Conservation (phyloP, 2,113 vertebrate genomes). For the Diphyllodes magnificus region DNA sequence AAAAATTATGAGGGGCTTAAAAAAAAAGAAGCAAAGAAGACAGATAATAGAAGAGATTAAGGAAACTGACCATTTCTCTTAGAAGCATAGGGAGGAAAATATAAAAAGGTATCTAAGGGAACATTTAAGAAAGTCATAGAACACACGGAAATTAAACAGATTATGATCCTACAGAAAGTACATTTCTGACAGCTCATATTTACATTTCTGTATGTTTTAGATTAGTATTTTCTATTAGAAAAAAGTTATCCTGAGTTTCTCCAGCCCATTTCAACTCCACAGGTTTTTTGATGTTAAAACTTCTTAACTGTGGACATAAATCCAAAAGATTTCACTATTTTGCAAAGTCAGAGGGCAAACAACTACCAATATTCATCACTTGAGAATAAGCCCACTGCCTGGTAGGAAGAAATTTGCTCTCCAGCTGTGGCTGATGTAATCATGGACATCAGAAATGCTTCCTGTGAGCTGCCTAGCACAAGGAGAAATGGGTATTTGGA, state of each 20-base stretch:
- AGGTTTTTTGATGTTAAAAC: background rate
- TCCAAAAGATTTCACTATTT: background rate
- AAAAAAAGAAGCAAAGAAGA: background rate
- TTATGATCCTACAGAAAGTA: background rate
- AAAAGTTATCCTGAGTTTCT: background rate
- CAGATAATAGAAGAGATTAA: background rate
- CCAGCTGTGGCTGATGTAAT: rapidly evolving
- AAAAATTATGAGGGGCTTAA: background rate
- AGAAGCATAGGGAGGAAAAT: background rate
- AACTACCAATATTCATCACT: background rate
- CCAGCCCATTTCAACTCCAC: background rate
- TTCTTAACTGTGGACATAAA: background rate
- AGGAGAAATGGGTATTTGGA: background rate
- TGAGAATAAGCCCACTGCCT: background rate
- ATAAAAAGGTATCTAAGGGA: background rate
- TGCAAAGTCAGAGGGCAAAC: background rate
- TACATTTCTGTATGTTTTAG: background rate
- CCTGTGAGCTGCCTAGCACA: background rate
- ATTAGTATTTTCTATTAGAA: background rate
- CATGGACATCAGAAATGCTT: background rate
- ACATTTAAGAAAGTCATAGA: background rate
- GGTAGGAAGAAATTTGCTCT: background rate
- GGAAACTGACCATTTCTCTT: background rate
- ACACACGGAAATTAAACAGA: background rate
- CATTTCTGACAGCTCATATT: background rate